Evolutionary conservation across 1,140 invertebrate species (phyloP), one percentile per base, ranked within the genome.

Genomic region (Brachionus manjavacas): DNA sequence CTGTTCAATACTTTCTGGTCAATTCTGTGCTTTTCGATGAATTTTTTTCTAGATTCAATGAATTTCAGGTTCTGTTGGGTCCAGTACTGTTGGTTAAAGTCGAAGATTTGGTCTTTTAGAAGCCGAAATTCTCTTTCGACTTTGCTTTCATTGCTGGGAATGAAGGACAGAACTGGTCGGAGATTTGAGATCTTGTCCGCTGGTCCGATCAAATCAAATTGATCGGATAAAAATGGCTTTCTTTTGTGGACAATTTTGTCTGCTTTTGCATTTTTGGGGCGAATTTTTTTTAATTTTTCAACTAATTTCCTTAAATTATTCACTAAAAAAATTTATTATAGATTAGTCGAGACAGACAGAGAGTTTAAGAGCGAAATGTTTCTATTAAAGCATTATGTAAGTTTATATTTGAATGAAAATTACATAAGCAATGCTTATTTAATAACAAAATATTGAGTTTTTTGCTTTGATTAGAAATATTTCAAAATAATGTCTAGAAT

Each of bases 51-150:
- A n/a, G 79, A 60, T 6, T 81, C 52, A 0, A 81, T 28, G 60
- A 81, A 81, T 43, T 81, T 81, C 31, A 81, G 16, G 25, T 81
- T 81, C 41, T 81, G 79, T 3, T 81, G 49, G n/a, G 79, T 81
- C 79, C 79, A 81, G 60, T 81, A 81, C 20, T 81, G 52, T 68
- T 81, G 79, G 23, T 81, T 81, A 43, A 81, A 81, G 8, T 81
- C 64, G 14, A 41, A 60, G 7, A 81, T n/a, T n/a, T 81, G 39
- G n/a, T 81, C 28, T 25, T 25, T 81, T 11, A 81, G 31, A 28
- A 81, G 9, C 20, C 79, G 23, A 46, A 66, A 81, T 3, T 81
- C 64, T 12, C 12, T 60, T 64, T 81, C 79, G 4, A 64, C 31
- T 64, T 64, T 20, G 20, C 52, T 64, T 43, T 81, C 79, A 9